Evolutionary conservation across 1,140 invertebrate genomes (phyloP).

Genomic region (Periplaneta americana): DNA sequence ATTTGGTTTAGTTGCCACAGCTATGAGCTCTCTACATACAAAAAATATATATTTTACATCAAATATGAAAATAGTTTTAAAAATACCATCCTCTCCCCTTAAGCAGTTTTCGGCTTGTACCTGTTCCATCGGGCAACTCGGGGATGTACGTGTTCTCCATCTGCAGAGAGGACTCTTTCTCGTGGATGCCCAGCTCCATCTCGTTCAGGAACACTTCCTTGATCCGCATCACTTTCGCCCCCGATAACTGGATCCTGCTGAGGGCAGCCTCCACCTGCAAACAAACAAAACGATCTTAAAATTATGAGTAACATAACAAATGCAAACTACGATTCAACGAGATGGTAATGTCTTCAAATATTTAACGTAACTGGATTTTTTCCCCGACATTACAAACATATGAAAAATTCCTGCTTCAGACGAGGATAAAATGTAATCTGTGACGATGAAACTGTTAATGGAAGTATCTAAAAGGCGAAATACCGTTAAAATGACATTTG

Average conservation of each 20-base stretch:
- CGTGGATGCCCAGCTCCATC: slow-evolving; percentile 50
- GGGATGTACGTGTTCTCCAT: slow-evolving; percentile 65
- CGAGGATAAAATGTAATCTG: too few species aligned
- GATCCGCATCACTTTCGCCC: slow-evolving; percentile 37
- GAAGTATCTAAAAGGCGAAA: too few species aligned
- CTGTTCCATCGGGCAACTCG: slow-evolving; percentile 52
- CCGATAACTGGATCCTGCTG: slow-evolving; percentile 35
- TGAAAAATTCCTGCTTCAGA: too few species aligned
- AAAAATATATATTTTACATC: too few species aligned
- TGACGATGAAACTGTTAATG: too few species aligned
- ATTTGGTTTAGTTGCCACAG: too few species aligned
- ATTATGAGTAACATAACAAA: not conserved
- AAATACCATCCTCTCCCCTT: not conserved
- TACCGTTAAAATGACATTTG: too few species aligned
- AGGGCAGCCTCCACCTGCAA: slow-evolving; percentile 40
- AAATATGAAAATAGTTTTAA: too few species aligned
- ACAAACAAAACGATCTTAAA: not conserved
- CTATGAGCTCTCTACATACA: too few species aligned
- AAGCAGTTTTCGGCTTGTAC: slow-evolving; percentile 28
- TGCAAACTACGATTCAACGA: not conserved
- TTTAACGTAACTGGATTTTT: too few species aligned
- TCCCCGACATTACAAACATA: too few species aligned
- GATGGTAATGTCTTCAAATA: too few species aligned
- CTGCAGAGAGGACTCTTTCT: slow-evolving; percentile 49
- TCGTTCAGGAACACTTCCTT: slow-evolving; percentile 47